Conservation (phyloP, 1,140 invertebrate species). For the Zaprionus vittiger region DNA sequence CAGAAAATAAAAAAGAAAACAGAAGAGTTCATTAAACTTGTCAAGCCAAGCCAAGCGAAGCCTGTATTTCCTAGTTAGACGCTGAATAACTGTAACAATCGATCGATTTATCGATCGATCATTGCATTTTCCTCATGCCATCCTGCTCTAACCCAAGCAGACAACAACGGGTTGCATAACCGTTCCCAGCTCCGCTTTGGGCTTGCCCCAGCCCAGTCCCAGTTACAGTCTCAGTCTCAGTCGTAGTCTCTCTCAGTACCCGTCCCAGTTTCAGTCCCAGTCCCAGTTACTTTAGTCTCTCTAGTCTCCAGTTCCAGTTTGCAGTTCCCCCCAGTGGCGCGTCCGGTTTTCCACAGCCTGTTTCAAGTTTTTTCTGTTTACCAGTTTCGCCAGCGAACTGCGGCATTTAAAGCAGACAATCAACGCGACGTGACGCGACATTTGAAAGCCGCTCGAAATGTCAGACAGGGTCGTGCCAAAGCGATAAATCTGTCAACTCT, state of each 20-base stretch:
- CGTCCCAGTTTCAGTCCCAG: conserved; percentile 18
- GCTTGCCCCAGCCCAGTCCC: conserved; percentile 5
- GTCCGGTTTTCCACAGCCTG: conserved; percentile 22
- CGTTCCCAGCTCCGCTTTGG: conserved; percentile 3
- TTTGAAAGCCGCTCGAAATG: conserved; percentile 42
- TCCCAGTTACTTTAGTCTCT: not conserved
- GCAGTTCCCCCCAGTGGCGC: conserved; percentile 19
- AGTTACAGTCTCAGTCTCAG: not conserved
- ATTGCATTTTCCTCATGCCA: conserved; percentile 14
- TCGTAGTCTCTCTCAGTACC: conserved; percentile 16
- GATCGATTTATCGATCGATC: conserved; percentile 38
- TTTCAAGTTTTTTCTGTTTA: conserved; percentile 30
- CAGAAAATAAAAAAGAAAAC: conserved; percentile 39
- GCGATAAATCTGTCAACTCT: conserved; percentile 9
- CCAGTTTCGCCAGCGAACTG: conserved; percentile 37
- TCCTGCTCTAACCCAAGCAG: not conserved
- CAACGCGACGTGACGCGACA: conserved; percentile 33
- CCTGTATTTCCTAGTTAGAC: conserved; percentile 49
- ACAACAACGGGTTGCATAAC: conserved; percentile 23
- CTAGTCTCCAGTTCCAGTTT: conserved; percentile 8
- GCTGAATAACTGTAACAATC: conserved; percentile 52
- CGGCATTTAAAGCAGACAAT: conserved; percentile 40
- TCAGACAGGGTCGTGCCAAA: conserved; percentile 42
- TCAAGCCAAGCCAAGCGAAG: conserved; percentile 5
- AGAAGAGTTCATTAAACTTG: conserved; percentile 47